A percentile compares a stretch with the other conserved stretches of the same genome.
Conservation (phyloP, 2,113 vertebrate species). For the Mirza zaza region DNA sequence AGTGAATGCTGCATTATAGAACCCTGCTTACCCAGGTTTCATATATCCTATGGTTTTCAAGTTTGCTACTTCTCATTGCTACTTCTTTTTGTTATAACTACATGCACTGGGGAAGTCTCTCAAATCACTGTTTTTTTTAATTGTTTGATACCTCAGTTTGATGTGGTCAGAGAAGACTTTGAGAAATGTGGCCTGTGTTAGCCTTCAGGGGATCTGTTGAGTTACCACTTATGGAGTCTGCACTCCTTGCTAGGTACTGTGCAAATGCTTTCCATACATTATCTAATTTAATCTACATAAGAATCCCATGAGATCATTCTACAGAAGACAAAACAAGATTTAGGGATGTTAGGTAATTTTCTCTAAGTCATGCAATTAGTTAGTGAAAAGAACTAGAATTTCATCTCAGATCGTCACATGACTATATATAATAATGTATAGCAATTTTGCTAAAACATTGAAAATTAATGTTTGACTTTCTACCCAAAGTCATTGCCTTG, state of each 20-base stretch:
- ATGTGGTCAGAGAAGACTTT: neutral
- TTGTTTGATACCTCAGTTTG: neutral
- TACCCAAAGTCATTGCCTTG: neutral
- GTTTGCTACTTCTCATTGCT: neutral
- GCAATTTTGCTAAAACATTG: neutral
- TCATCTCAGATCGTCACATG: neutral
- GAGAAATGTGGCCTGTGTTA: neutral
- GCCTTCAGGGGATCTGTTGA: neutral
- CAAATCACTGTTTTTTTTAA: neutral
- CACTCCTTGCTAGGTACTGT: neutral
- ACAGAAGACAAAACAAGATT: conserved; percentile 29
- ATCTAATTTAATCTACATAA: neutral
- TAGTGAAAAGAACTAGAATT: neutral
- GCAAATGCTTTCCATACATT: neutral
- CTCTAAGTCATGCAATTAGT: neutral
- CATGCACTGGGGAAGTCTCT: neutral
- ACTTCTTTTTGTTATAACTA: neutral
- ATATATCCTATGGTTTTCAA: neutral
- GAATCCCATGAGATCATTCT: neutral
- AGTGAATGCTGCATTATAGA: neutral
- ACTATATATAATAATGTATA: neutral
- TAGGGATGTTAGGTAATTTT: conserved; percentile 42
- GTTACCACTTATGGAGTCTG: neutral
- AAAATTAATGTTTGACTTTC: neutral
- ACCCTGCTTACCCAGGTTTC: neutral